These are phyloP conservation scores for Acleris laterana DNA, from an alignment of 2,888 invertebrate genomes.

Conservation along the genomic window DNA sequence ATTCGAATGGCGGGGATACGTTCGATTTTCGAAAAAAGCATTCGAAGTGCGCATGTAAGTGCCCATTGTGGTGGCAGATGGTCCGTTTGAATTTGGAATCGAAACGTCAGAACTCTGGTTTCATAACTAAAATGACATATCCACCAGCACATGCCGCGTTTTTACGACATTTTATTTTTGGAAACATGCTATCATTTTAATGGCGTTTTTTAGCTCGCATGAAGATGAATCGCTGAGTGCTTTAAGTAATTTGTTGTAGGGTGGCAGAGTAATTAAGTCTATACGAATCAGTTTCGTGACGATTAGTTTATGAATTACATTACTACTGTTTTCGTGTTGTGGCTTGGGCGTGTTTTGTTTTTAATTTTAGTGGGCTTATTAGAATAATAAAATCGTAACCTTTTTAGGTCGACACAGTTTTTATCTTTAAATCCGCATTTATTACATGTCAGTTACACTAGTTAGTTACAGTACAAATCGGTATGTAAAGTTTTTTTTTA, in stretches of 20 bases:
- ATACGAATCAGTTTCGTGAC: slow-evolving; percentile 59
- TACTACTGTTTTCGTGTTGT: slow-evolving; percentile 46
- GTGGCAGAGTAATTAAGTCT: slow-evolving; percentile 56
- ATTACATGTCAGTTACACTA: not conserved
- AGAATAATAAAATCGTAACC: slow-evolving; percentile 30
- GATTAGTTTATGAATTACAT: slow-evolving; percentile 58
- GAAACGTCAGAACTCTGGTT: slow-evolving; percentile 52
- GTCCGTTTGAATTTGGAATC: slow-evolving; percentile 61
- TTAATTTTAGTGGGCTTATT: slow-evolving; percentile 42
- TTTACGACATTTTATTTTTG: slow-evolving; percentile 15
- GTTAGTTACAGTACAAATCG: not conserved
- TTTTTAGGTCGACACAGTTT: slow-evolving; percentile 20
- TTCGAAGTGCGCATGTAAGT: slow-evolving; percentile 76
- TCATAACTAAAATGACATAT: slow-evolving; percentile 39
- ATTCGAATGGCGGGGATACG: slow-evolving; percentile 40
- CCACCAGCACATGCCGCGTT: not conserved
- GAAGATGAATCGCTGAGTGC: slow-evolving; percentile 53
- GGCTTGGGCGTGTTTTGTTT: slow-evolving; percentile 45
- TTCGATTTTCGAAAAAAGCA: slow-evolving; percentile 73
- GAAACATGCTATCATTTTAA: slow-evolving; percentile 41
- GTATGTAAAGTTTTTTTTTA: too few species aligned
- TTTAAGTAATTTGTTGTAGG: slow-evolving; percentile 55
- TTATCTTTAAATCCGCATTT: slow-evolving; percentile 13
- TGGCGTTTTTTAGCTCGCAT: slow-evolving; percentile 48
- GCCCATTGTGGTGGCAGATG: slow-evolving; percentile 82